Conservation (phyloP, 2,113 vertebrate genomes). For the Ageneiosus marmoratus region DNA sequence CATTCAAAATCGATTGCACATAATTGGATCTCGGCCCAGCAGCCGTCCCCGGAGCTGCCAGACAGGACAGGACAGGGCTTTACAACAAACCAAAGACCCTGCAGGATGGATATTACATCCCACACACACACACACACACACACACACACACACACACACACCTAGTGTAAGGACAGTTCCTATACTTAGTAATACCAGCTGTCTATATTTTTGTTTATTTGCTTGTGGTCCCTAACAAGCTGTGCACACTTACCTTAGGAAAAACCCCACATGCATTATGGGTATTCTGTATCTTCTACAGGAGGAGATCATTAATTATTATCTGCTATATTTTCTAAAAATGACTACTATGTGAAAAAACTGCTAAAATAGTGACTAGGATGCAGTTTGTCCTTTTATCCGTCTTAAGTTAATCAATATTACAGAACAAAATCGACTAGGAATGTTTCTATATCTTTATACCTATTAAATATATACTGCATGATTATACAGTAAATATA, state of each 20-base stretch:
- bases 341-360: neutral
- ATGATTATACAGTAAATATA: neutral
- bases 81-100: slow-evolving; percentile 9
- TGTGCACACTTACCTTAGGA: neutral
- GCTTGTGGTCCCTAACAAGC: slow-evolving; percentile 4
- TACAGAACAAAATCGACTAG: neutral
- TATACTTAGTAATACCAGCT: neutral
- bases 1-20: slow-evolving; percentile 62
- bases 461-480: neutral
- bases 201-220: neutral
- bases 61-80: slow-evolving; percentile 37
- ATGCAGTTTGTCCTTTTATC: neutral
- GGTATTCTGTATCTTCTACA: neutral
- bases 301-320: neutral
- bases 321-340: neutral
- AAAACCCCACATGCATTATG: slow-evolving; percentile 7
- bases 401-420: neutral
- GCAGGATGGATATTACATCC: slow-evolving; percentile 9
- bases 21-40: slow-evolving; percentile 63
- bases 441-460: neutral
- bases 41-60: slow-evolving; percentile 54
- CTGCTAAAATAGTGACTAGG: no score
- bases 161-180: neutral
- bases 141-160: neutral
- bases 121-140: slow-evolving; percentile 11